A percentile compares a stretch with the other conserved stretches of the same genome.
Conservation (phyloP, 2,888 invertebrate species). For the Desoria tigrina region DNA sequence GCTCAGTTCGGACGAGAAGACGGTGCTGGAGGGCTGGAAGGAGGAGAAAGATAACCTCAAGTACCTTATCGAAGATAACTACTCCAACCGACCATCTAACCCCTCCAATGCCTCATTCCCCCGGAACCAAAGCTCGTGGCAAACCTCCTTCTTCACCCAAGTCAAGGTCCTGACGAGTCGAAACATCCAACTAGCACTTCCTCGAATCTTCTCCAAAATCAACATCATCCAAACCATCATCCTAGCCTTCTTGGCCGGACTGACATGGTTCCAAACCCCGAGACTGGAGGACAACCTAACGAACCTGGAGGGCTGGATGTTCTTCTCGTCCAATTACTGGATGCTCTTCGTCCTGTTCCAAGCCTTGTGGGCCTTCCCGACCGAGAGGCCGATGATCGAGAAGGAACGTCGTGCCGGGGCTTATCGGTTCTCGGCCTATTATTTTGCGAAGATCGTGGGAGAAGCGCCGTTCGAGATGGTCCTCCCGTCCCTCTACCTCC, state of each 20-base stretch:
- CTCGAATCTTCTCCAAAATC: slow-evolving; percentile 72
- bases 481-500: slow-evolving; percentile 71
- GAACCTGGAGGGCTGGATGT: slow-evolving; percentile 80
- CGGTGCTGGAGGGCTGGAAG: slow-evolving; percentile 26
- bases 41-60: slow-evolving; percentile 14
- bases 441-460: slow-evolving; percentile 76
- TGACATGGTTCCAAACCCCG: slow-evolving; percentile 74
- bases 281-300: slow-evolving; percentile 71
- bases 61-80: neutral
- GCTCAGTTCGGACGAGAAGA: slow-evolving; percentile 31
- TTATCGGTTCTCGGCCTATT: slow-evolving; percentile 76
- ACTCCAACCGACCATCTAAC: neutral
- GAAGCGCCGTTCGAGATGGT: slow-evolving; percentile 74
- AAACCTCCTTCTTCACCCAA: slow-evolving; percentile 77
- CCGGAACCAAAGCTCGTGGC: slow-evolving; percentile 64
- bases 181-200: slow-evolving; percentile 72
- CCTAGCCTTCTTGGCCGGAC: slow-evolving; percentile 69
- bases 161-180: slow-evolving; percentile 71
- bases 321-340: slow-evolving; percentile 79
- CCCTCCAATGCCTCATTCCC: neutral
- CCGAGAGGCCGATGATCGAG: slow-evolving; percentile 74
- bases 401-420: slow-evolving; percentile 76
- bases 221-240: slow-evolving; percentile 75
- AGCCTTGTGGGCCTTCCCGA: slow-evolving; percentile 75
- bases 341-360: slow-evolving; percentile 77